Evolutionary conservation across 2,888 invertebrate species (phyloP).

Genomic region (Sphaerophoria rueppellii): DNA sequence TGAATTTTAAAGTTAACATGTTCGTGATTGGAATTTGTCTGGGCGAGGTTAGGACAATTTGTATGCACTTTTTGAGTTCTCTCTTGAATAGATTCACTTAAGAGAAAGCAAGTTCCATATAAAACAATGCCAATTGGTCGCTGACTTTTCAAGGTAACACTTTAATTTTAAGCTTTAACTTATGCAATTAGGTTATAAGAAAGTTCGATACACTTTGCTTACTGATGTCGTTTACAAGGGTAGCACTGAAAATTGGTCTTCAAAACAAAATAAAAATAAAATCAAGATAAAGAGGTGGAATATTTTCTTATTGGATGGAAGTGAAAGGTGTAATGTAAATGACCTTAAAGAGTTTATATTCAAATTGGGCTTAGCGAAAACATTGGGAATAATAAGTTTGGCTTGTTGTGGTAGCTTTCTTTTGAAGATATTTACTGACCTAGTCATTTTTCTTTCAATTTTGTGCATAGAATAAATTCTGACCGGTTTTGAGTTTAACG

Average conservation of each 20-base stretch:
- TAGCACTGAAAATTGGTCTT: conserved; percentile 10
- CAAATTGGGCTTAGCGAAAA: conserved; percentile 29
- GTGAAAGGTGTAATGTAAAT: conserved; percentile 38
- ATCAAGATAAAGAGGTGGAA: conserved; percentile 21
- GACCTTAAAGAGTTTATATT: conserved; percentile 31
- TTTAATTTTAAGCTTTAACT: conserved; percentile 28
- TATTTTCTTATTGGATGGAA: conserved; percentile 28
- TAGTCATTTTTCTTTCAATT: background rate
- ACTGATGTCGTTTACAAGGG: background rate
- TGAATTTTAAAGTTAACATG: conserved; percentile 14
- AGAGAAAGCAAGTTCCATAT: conserved; percentile 46
- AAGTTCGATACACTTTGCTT: conserved; percentile 67
- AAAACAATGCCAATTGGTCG: conserved; percentile 52
- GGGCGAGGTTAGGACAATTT: conserved; percentile 36
- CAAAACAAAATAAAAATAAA: conserved; percentile 36
- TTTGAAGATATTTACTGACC: conserved; percentile 5
- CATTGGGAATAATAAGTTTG: background rate
- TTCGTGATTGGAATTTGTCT: conserved; percentile 60
- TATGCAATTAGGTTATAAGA: conserved; percentile 67
- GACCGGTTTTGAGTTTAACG: background rate
- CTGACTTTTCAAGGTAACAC: conserved; percentile 62
- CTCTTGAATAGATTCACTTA: conserved; percentile 58
- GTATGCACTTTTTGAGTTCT: conserved; percentile 26
- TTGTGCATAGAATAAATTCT: conserved; percentile 4
- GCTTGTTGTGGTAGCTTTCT: conserved; percentile 29